phyloP scores from a whole-genome alignment of 64 coral and sea anemone species.

The Stichodactyla mertensii region DNA sequence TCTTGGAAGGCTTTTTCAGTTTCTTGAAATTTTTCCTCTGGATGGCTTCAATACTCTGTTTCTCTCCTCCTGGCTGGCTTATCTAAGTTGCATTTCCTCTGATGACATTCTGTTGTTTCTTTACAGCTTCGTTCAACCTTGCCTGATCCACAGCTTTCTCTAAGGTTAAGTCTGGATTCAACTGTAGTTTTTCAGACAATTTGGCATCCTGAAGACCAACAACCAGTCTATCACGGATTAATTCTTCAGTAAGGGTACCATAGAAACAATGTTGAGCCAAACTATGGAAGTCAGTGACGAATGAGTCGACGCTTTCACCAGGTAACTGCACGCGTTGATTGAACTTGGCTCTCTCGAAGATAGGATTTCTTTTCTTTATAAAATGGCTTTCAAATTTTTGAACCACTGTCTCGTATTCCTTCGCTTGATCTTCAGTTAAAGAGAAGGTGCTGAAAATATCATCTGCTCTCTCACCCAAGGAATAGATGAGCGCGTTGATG shows the following conservation, averaged over 20 bases:
- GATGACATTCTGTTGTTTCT: neutral
- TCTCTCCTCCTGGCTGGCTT: too few relatives aligned
- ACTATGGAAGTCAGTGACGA: constrained; percentile 28
- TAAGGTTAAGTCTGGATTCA: constrained; percentile 36
- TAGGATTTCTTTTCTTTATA: constrained; percentile 30
- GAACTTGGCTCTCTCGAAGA: constrained; percentile 51
- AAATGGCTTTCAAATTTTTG: constrained; percentile 28
- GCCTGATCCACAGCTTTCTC: constrained; percentile 36
- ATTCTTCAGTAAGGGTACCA: constrained; percentile 30
- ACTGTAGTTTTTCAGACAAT: constrained; percentile 26
- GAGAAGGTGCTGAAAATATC: constrained; percentile 31
- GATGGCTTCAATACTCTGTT: too few relatives aligned
- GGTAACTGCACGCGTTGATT: constrained; percentile 26
- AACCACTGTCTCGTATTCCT: constrained; percentile 14
- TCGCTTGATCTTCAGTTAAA: constrained; percentile 20
- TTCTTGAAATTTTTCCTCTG: neutral
- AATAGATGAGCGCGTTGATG: constrained; percentile 22
- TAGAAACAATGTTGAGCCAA: constrained; percentile 33
- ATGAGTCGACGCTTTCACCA: constrained; percentile 33
- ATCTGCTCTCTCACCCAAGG: constrained; percentile 29
- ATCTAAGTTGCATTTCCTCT: constrained; percentile 2
- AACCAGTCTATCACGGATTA: constrained; percentile 42
- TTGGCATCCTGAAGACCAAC: constrained; percentile 36
- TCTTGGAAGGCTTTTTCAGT: neutral
- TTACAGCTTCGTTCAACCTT: constrained; percentile 39